Evolutionary conservation across 1,140 invertebrate species (phyloP), one percentile per base, ranked within the genome.

Genomic region (Cardiocondyla obscurior): DNA sequence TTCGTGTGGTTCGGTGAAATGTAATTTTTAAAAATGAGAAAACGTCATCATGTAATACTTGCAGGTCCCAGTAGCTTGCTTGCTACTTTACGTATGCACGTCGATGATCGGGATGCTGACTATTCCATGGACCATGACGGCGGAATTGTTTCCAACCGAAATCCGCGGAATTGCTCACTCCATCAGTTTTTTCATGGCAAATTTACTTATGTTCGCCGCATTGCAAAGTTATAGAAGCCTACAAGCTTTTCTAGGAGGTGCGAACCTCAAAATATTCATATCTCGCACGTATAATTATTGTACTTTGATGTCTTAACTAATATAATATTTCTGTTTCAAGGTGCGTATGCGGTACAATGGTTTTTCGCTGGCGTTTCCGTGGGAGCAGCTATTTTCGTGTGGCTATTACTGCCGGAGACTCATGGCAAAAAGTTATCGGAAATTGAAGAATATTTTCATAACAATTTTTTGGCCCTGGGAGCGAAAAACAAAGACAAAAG

Each of bases 321-420:
- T 8, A 7, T 25, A 64, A 77, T 67, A 42, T 8, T 70, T 76
- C 19, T 25, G 10, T 28, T 72, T 33, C 57, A 44, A 93, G 92
- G 95, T 22, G 92, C 95, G 1, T 95, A 96, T 81, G 95, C 94
- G 0, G 93, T 95, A 30, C 96, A 96, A 86, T 96, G 95, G 94
- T 95, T 97, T 73, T 98, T 97, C 91, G 94, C 96, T 3, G 95
- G 94, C 0, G 90, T 97, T 55, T 95, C 96, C 0, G 81, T 96
- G 1, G 84, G 95, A 0, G 95, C 95, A 2, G 89, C 94, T 0
- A 84, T 95, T 2, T 96, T 96, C 87, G 95, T 96, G 7, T 95
- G 94, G 77, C 87, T 96, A 10, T 94, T 96, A 86, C 92, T 97
- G 14, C 96, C 96, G 0, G 97, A 97, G 92, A 97, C 97, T 0